These are phyloP conservation scores for Cylindroiulus punctatus DNA, from an alignment of 2,888 invertebrate genomes.

Conservation along the genomic window DNA sequence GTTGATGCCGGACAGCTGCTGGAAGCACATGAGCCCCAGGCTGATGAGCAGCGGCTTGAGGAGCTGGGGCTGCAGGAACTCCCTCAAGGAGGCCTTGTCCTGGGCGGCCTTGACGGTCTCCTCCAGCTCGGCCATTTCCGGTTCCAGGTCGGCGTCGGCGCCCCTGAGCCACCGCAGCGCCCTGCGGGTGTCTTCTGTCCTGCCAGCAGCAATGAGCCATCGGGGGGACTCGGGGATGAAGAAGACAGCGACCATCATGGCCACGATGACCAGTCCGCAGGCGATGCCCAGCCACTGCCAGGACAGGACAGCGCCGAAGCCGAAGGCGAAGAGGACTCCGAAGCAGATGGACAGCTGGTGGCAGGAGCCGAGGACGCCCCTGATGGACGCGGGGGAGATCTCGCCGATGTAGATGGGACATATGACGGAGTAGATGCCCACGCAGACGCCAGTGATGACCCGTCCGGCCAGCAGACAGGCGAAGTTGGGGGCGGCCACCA, in stretches of 20 bases:
- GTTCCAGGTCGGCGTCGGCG: not conserved
- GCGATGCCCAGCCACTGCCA: conserved; percentile 85
- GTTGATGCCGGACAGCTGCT: conserved; percentile 88
- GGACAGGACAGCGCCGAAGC: conserved; percentile 79
- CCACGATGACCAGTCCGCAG: conserved; percentile 79
- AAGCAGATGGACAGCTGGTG: conserved; percentile 87
- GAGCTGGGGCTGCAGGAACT: conserved; percentile 72
- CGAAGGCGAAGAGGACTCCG: conserved; percentile 81
- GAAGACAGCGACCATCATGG: conserved; percentile 82
- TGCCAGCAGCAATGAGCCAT: conserved; percentile 60
- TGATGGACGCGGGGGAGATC: conserved; percentile 88
- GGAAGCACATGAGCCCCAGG: conserved; percentile 91
- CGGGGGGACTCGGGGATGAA: conserved; percentile 92
- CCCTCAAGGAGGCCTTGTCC: not conserved
- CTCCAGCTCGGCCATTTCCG: not conserved
- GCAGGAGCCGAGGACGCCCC: conserved; percentile 89
- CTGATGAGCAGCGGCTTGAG: conserved; percentile 83
- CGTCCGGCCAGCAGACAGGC: conserved; percentile 77
- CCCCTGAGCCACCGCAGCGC: conserved; percentile 82
- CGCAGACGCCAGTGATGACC: conserved; percentile 84
- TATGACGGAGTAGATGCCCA: conserved; percentile 85
- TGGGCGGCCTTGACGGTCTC: not conserved
- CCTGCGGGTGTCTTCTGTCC: conserved; percentile 73
- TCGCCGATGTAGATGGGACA: conserved; percentile 94
- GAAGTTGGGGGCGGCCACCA: conserved; percentile 1